Evolutionary conservation across 2,797 vertebrate genomes (phyloP).

Genomic region (Podarcis lilfordi): DNA sequence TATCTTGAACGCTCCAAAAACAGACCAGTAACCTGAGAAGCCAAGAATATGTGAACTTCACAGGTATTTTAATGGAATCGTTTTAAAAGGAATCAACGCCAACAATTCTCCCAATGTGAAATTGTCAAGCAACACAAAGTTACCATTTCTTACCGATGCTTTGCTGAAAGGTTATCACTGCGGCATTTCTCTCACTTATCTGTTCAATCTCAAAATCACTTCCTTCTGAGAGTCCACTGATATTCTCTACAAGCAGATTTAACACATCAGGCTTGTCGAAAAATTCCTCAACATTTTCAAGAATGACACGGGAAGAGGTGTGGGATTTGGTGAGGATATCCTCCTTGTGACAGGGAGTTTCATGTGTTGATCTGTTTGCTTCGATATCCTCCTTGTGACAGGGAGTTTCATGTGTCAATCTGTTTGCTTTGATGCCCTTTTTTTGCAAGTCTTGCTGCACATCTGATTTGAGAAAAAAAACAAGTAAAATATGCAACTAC

Average conservation of each 20-base stretch:
- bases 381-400: neutral
- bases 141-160: conserved; percentile 68
- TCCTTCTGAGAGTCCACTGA: conserved; percentile 48
- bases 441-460: conserved; percentile 27
- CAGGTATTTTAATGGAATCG: conserved; percentile 29
- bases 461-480: conserved; percentile 56
- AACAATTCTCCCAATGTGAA: neutral
- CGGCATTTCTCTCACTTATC: conserved; percentile 67
- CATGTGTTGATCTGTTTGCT: neutral
- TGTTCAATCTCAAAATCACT: conserved; percentile 74
- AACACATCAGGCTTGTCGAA: conserved; percentile 13
- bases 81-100: neutral
- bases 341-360: neutral
- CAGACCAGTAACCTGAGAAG: neutral
- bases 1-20: neutral
- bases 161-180: conserved; percentile 73
- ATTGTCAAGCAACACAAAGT: neutral
- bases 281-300: conserved; percentile 67
- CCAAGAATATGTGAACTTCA: neutral
- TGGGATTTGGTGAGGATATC: neutral
- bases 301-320: conserved; percentile 53
- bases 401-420: neutral
- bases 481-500: neutral
- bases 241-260: conserved; percentile 71
- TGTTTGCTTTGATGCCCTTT: neutral